Evolutionary conservation across 64 coral and sea anemone genomes (phyloP).

Genomic region (Actinia equina): DNA sequence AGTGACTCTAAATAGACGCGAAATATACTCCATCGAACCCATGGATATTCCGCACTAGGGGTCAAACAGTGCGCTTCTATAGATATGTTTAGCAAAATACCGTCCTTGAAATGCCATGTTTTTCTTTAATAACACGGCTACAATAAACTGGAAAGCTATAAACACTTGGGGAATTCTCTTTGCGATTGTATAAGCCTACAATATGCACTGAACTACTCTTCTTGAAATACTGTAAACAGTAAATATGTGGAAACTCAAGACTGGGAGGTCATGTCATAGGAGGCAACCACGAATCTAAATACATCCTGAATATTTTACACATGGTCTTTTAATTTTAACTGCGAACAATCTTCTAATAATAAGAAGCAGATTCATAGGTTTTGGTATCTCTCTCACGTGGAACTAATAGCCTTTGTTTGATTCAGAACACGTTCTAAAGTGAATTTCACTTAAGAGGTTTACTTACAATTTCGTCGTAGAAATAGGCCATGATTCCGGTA

Average conservation of each 20-base stretch:
- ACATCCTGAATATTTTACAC: not conserved
- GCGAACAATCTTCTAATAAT: not conserved
- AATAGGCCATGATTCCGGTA: not conserved
- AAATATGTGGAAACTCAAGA: not conserved
- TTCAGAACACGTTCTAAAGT: not conserved
- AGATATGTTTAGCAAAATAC: not conserved
- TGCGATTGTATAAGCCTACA: not conserved
- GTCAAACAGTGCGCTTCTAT: not conserved
- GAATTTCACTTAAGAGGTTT: not conserved
- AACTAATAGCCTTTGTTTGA: not conserved
- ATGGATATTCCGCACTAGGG: not conserved
- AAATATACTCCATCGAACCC: not conserved
- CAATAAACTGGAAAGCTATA: not conserved
- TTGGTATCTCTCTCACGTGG: not conserved
- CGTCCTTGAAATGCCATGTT: not conserved
- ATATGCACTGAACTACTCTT: not conserved
- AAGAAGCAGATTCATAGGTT: not conserved
- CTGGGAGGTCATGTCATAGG: constrained; percentile 1
- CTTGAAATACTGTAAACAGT: constrained; percentile 11
- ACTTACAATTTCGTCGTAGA: constrained; percentile 5
- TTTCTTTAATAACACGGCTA: not conserved
- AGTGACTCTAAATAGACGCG: not conserved
- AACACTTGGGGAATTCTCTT: not conserved
- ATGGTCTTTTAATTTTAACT: not conserved
- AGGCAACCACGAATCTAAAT: not conserved